Evolutionary conservation across 2,113 vertebrate species (phyloP).

Genomic region (Podilymbus podiceps): DNA sequence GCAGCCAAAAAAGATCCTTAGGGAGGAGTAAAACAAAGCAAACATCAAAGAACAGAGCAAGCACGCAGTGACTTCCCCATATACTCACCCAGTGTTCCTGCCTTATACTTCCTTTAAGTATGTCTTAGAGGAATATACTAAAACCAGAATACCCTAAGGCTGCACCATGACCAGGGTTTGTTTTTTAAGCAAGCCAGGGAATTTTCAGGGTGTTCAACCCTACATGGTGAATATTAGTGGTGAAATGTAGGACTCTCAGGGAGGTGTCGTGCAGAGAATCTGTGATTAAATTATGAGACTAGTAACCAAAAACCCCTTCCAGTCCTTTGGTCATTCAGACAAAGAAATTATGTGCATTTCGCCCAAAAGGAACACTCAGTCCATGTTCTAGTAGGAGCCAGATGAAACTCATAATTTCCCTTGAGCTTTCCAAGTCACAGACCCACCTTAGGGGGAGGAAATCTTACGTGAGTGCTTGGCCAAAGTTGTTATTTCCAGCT

Average conservation of each 20-base stretch:
- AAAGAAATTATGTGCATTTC: neutral
- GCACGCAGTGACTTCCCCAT: neutral
- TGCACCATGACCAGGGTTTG: neutral
- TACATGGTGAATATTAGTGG: neutral
- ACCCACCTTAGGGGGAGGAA: neutral
- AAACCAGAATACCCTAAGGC: neutral
- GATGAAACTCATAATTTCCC: neutral
- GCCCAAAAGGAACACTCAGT: neutral
- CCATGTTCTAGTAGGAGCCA: neutral
- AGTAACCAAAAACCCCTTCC: neutral
- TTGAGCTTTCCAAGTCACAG: neutral
- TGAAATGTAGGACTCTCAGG: neutral
- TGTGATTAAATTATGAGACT: neutral
- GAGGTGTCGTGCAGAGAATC: neutral
- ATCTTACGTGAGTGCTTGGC: neutral
- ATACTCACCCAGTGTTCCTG: neutral
- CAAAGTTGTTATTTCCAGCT: neutral
- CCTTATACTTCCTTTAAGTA: neutral
- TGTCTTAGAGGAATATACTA: neutral
- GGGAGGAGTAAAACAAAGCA: neutral
- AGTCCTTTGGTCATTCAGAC: neutral
- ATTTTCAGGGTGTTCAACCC: neutral
- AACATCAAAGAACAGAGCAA: neutral
- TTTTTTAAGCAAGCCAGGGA: neutral
- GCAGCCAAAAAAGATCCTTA: neutral